phyloP scores from a whole-genome alignment of 2,113 vertebrate species.

The Axis porcinus region DNA sequence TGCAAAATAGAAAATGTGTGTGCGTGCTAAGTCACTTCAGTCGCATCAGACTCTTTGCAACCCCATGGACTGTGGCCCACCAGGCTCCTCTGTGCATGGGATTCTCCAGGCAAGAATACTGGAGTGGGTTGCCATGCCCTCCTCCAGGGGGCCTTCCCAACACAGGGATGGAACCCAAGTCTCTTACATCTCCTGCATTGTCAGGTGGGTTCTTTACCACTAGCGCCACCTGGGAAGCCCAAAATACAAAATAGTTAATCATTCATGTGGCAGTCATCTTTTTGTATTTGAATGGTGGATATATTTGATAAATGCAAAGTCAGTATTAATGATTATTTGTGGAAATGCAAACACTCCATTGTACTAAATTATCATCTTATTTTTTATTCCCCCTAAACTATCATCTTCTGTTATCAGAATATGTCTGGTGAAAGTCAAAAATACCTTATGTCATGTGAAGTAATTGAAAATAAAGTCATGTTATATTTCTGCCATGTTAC shows the following conservation, averaged over 20 bases:
- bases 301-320: background rate
- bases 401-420: background rate
- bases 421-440: background rate
- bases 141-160: background rate
- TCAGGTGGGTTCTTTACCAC: background rate
- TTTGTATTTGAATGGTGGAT: background rate
- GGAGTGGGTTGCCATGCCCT: background rate
- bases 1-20: background rate
- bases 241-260: background rate
- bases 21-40: background rate
- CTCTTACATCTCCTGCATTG: background rate
- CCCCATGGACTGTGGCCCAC: background rate
- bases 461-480: background rate
- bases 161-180: background rate
- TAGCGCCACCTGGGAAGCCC: background rate
- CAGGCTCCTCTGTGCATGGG: background rate
- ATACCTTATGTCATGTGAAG: background rate
- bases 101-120: background rate
- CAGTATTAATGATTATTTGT: background rate
- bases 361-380: background rate
- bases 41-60: accelerated
- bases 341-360: background rate
- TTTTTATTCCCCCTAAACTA: background rate
- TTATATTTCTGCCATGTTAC: background rate
- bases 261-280: background rate